Percentiles rank a stretch among this genome's conserved stretches.
phyloP scores from a whole-genome alignment of 2,888 invertebrate species.

The Nomada ruficornis region DNA sequence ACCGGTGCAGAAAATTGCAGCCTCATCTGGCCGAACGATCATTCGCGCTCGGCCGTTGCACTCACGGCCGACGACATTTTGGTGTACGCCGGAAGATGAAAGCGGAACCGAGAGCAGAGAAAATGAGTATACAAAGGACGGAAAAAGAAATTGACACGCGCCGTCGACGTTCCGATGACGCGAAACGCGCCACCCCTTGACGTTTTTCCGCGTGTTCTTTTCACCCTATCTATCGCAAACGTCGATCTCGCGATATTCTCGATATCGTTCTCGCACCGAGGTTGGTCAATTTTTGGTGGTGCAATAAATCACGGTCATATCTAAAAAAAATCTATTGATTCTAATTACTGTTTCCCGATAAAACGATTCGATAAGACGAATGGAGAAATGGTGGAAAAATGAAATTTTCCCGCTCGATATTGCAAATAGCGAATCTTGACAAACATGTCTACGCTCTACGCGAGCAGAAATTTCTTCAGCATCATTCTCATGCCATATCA shows the following conservation, averaged over 20 bases:
- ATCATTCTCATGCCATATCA: constrained; percentile 9
- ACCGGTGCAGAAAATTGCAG: constrained; percentile 60
- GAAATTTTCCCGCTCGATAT: background rate
- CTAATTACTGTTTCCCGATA: background rate
- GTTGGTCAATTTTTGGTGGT: background rate
- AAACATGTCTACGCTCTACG: background rate
- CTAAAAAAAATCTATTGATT: background rate
- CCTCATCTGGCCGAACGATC: constrained; percentile 56
- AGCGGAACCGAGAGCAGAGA: constrained; percentile 3
- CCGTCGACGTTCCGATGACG: constrained; percentile 13
- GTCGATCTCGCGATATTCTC: background rate
- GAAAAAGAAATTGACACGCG: constrained; percentile 40
- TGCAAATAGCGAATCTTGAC: background rate
- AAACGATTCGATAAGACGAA: too few species aligned
- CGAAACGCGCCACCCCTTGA: constrained; percentile 22
- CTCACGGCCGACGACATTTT: constrained; percentile 49
- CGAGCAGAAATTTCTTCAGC: constrained; percentile 7
- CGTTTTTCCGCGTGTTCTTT: constrained; percentile 30
- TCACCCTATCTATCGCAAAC: background rate
- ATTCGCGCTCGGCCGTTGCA: constrained; percentile 39
- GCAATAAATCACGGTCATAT: background rate
- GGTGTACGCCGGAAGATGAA: constrained; percentile 44
- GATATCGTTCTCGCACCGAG: background rate
- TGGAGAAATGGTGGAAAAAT: too few species aligned
- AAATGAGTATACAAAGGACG: constrained; percentile 9